Base-by-base conservation (phyloP, 2,888 invertebrate species). In the Lycophotia porphyrea region DNA sequence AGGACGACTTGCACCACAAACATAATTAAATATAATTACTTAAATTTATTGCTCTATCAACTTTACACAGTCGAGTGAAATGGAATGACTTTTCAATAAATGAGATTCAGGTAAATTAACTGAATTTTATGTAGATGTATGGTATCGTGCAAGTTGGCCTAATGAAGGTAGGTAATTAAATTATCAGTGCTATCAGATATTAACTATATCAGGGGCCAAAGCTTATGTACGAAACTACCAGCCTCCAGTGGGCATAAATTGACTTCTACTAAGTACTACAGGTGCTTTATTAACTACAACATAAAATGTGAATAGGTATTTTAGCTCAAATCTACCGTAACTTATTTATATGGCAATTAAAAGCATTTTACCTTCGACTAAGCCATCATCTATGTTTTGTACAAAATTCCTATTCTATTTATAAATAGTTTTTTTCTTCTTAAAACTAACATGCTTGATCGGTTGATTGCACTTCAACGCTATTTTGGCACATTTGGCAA, bases 321-420 rank as follows among this genome's bases (percentile, higher is more conserved):
- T 71, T 60, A 52, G 42, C 36, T 61, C 65, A 74, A 75, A 71
- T 74, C 68, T 82, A 82, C 65, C 58, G 65, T 76, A 72, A 87
- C 70, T 78, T 87, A 87, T 90, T 88, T 90, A 91, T 94, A 95
- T 94, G 94, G 94, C 94, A 94, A 91, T 88, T 82, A 92, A 76
- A 88, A 93, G 92, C 92, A 86, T 86, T 89, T 88, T 80, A 71
- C 44, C 73, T 77, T 71, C 71, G 70, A 73, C 80, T 76, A 82
- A 89, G 88, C 88, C 90, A 87, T 82, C 75, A 81, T 84, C 87
- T 89, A 89, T 80, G 81, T 84, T 88, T 92, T 92, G 90, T 93
- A 93, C 91, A 91, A 86, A 81, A 77, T 83, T 86, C 87, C 90
- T 92, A 91, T 67, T 84, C 90, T 93, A 93, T 81, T 88, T 90